Percentiles rank a stretch among this genome's conserved stretches.
Conservation (phyloP, 2,113 vertebrate genomes). For the Bufo gargarizans region DNA sequence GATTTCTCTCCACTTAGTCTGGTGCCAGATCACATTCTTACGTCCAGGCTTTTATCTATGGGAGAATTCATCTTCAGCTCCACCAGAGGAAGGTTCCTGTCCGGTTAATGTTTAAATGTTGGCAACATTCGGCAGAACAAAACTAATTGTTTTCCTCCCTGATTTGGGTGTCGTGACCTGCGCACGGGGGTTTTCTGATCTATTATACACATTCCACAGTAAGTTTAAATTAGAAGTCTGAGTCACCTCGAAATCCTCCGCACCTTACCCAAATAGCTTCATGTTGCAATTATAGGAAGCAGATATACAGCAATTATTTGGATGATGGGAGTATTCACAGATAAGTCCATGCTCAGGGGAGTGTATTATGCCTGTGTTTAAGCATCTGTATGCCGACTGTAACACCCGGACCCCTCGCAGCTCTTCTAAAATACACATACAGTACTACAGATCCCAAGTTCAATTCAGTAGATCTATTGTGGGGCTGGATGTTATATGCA, state of each 20-base stretch:
- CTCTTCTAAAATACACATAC: background rate
- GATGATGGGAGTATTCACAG: background rate
- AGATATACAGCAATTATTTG: background rate
- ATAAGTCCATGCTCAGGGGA: background rate
- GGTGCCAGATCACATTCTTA: background rate
- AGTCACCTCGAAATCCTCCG: slow-evolving; percentile 17
- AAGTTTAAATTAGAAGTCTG: background rate
- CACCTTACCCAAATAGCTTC: background rate
- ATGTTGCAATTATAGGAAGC: background rate
- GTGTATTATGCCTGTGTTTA: too few relatives aligned
- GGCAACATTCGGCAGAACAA: slow-evolving; percentile 15
- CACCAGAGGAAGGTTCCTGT: background rate
- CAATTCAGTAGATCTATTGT: too few relatives aligned
- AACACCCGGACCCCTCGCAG: background rate
- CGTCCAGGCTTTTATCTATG: slow-evolving; percentile 20
- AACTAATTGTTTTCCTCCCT: slow-evolving; percentile 48
- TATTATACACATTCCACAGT: slow-evolving; percentile 30
- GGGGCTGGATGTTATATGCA: too few relatives aligned
- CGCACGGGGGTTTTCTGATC: background rate
- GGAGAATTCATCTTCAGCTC: slow-evolving; percentile 25
- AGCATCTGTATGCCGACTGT: background rate
- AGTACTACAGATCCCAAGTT: background rate
- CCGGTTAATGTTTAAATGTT: slow-evolving; percentile 52
- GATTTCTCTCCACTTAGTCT: background rate
- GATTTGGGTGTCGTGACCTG: slow-evolving; percentile 16